Base-by-base conservation (phyloP, 2,888 invertebrate species). In the Pollenia labialis region DNA sequence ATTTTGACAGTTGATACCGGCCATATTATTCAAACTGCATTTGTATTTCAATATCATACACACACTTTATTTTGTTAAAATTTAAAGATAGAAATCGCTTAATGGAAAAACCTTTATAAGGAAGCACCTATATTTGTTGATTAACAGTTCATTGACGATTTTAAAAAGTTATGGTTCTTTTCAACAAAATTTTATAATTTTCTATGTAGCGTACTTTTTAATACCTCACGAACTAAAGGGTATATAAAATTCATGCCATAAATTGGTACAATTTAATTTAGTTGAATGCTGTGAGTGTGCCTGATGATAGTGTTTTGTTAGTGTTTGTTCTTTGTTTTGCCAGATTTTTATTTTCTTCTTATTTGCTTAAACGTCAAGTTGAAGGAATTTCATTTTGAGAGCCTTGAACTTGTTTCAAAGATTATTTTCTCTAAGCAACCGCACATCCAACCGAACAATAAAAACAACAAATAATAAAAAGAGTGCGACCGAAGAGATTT, bases 381-480 rank as follows among this genome's bases (percentile, higher is more conserved):
- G 81, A 87, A 87, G 85, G 81, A 81, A 85, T 85, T 87, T 85
- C 72, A 82, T 87, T 80, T 89, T 71, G 81, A 87, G 88, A 91
- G 92, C 91, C 92, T 91, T 91, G 91, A 91, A 92, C 92, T 92
- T 91, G 91, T 88, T 76, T 85, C 48, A 50, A 52, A 44, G 7
- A 40, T 44, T 60, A 50, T 40, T 23, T 44, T 71, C 23, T 52
- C 42, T 64, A 64, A 66, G 54, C 40, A 72, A 74, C 56, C 72
- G 44, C 69, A 62, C 48, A 16, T 4, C 14, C n/a, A 68, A 68
- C 48, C 58, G 16, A 56, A 32, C 40, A 52, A 79, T 60, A 50
- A 62, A n/a, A 50, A 75, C 12, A 75, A 4, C 16, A 11, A 16
- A 62, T n/a, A 48, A 80, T 54, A 54, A 44, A 11, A 71, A 12